phyloP scores from a whole-genome alignment of 2,113 vertebrate genomes.

The Addax nasomaculatus region DNA sequence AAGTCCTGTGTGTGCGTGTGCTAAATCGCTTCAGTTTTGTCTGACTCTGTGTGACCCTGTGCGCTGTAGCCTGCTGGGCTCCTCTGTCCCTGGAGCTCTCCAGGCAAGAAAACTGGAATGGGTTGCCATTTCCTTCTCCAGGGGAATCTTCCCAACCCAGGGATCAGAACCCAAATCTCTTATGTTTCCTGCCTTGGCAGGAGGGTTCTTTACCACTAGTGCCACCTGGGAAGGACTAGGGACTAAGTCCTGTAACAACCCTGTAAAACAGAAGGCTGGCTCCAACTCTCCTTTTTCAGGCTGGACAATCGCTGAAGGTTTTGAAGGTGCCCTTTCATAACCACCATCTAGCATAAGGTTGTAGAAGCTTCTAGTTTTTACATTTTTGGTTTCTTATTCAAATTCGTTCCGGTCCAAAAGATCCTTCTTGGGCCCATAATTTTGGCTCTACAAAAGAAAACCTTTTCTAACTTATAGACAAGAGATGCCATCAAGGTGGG shows the following conservation, averaged over 20 bases:
- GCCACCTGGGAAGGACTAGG: background rate
- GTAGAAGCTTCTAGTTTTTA: background rate
- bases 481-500: background rate
- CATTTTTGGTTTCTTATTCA: background rate
- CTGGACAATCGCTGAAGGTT: background rate
- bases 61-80: background rate
- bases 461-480: background rate
- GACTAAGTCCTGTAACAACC: background rate
- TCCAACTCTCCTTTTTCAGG: background rate
- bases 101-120: background rate
- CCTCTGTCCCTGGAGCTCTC: background rate
- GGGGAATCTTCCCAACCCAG: background rate
- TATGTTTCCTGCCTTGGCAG: background rate
- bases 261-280: background rate
- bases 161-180: background rate
- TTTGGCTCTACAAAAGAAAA: background rate
- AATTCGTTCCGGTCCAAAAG: background rate
- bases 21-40: background rate
- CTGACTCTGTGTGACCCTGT: background rate
- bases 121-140: background rate
- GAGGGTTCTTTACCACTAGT: background rate
- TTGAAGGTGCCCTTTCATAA: background rate
- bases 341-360: background rate
- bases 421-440: background rate
- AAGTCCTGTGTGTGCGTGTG: background rate